phyloP scores from a whole-genome alignment of 2,113 vertebrate species.

The Forbesichthys papilliferus region DNA sequence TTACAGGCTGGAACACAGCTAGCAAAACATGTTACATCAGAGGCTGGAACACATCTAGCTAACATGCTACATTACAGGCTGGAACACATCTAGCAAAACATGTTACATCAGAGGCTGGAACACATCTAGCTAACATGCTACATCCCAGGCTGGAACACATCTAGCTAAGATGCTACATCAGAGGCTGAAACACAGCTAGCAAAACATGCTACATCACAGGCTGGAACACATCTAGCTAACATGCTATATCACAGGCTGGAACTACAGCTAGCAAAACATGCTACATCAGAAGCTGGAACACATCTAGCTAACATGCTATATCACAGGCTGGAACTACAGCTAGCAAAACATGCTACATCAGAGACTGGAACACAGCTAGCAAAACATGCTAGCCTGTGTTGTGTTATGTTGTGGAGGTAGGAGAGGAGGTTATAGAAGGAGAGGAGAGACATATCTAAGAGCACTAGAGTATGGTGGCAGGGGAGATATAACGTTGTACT shows the following conservation, averaged over 20 bases:
- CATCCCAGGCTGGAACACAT: too few species aligned
- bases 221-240: constrained; percentile 9
- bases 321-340: too few species aligned
- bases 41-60: constrained; percentile 52
- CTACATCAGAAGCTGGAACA: constrained; percentile 30
- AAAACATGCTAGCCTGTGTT: background rate
- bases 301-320: constrained; percentile 51
- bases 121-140: too few species aligned
- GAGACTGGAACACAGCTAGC: too few species aligned
- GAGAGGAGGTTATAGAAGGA: background rate
- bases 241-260: constrained; percentile 4
- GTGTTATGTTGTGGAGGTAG: too few species aligned
- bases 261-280: constrained; percentile 42
- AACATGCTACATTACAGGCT: constrained; percentile 41
- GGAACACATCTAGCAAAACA: constrained; percentile 64
- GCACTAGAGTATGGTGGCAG: too few species aligned
- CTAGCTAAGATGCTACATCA: too few species aligned
- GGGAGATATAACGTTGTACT: too few species aligned
- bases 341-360: background rate
- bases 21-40: background rate
- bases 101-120: constrained; percentile 25
- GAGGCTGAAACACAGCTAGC: too few species aligned
- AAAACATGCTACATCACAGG: too few species aligned
- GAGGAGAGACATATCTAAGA: too few species aligned
- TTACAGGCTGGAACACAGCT: constrained; percentile 47